These are phyloP conservation scores for Poecilia wingei DNA, from an alignment of 2,797 vertebrate genomes.

Conservation along the genomic window DNA sequence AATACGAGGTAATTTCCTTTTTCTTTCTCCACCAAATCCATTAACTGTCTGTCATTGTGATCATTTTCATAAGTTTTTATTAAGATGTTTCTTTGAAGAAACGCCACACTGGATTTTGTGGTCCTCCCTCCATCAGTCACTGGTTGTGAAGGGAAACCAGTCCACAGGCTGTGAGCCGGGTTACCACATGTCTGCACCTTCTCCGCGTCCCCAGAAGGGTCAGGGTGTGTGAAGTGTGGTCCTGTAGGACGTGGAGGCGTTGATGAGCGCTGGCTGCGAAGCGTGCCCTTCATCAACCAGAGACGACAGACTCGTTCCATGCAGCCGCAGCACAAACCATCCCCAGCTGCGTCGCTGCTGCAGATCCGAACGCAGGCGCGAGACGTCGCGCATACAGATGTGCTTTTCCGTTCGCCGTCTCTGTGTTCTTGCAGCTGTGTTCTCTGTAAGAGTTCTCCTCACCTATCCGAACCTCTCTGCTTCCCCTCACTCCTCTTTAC, in stretches of 20 bases:
- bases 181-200: constrained; percentile 32
- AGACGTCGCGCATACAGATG: constrained; percentile 13
- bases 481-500: constrained; percentile 39
- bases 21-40: not conserved
- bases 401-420: constrained; percentile 30
- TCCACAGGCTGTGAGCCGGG: not conserved
- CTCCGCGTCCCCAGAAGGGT: constrained; percentile 28
- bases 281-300: constrained; percentile 52
- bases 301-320: not conserved
- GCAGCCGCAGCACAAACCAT: constrained; percentile 14
- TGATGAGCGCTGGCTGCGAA: constrained; percentile 41
- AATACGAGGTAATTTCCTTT: not conserved
- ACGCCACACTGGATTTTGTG: not conserved
- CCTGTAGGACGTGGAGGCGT: constrained; percentile 46
- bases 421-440: constrained; percentile 33
- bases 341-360: constrained; percentile 1
- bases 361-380: constrained; percentile 9
- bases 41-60: not conserved
- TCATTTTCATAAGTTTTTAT: not conserved
- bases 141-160: not conserved
- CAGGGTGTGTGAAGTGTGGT: constrained; percentile 41
- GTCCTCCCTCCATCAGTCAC: not conserved
- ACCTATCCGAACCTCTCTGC: constrained; percentile 35
- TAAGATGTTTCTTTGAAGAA: not conserved
- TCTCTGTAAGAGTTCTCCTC: constrained; percentile 38